phyloP scores from a whole-genome alignment of 2,113 vertebrate genomes.

The Anguilla japonica region DNA sequence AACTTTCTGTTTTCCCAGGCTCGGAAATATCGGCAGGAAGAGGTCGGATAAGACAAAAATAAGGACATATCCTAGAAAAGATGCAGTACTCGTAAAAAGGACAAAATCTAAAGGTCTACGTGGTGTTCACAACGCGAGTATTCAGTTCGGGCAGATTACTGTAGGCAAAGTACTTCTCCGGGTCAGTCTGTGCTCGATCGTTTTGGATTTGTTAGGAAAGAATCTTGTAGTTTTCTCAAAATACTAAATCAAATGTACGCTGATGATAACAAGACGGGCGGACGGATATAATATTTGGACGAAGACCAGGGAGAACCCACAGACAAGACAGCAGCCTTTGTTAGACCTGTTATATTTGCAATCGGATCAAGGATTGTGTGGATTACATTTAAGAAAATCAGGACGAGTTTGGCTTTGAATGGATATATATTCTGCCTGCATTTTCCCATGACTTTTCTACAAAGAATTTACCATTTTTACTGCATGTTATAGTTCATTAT shows the following conservation, averaged over 20 bases:
- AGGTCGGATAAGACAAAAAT: slow-evolving; percentile 28
- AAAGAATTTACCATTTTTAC: neutral
- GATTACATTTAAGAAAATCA: slow-evolving; percentile 65
- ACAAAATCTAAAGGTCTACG: slow-evolving; percentile 47
- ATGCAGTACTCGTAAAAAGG: slow-evolving; percentile 41
- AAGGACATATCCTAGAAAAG: slow-evolving; percentile 40
- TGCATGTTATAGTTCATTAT: slow-evolving; percentile 32
- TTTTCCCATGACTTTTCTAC: neutral
- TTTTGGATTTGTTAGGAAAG: slow-evolving; percentile 31
- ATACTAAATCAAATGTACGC: slow-evolving; percentile 19
- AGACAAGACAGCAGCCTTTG: slow-evolving; percentile 32
- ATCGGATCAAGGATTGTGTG: slow-evolving; percentile 69
- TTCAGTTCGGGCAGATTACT: slow-evolving; percentile 41
- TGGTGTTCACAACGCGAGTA: slow-evolving; percentile 30
- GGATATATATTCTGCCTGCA: slow-evolving; percentile 59
- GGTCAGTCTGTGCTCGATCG: slow-evolving; percentile 45
- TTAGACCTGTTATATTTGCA: slow-evolving; percentile 43
- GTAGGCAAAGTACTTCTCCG: slow-evolving; percentile 4
- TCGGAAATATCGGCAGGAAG: slow-evolving; percentile 51
- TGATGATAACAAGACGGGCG: slow-evolving; percentile 47
- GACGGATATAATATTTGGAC: slow-evolving; percentile 44
- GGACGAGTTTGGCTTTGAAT: slow-evolving; percentile 57
- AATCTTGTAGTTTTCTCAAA: slow-evolving; percentile 34
- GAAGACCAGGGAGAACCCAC: slow-evolving; percentile 44
- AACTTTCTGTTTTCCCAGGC: slow-evolving; percentile 44